These are phyloP conservation scores for Eudasyphora cyanicolor DNA, from an alignment of 2,888 invertebrate genomes.

Conservation along the genomic window DNA sequence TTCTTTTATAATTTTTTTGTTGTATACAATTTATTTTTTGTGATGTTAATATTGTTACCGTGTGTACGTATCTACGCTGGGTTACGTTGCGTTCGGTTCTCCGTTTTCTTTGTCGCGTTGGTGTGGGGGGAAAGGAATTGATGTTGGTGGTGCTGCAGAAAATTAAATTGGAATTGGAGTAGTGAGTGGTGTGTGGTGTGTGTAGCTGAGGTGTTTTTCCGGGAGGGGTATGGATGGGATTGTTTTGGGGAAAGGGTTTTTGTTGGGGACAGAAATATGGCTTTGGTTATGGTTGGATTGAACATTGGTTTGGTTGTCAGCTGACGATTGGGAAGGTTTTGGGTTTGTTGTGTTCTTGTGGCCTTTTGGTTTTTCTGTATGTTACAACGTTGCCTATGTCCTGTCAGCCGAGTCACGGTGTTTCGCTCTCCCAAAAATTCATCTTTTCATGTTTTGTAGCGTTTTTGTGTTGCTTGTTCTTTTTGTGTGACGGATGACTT, in stretches of 20 bases:
- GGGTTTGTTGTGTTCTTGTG: too few species aligned
- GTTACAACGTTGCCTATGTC: conserved; percentile 19
- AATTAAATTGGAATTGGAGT: conserved; percentile 55
- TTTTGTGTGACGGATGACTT: neutral
- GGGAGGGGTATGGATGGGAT: neutral
- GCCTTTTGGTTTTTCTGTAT: neutral
- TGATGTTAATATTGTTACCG: conserved; percentile 10
- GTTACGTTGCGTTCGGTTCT: neutral
- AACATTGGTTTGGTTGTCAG: conserved; percentile 40
- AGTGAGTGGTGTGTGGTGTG: conserved; percentile 27
- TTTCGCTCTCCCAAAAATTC: neutral
- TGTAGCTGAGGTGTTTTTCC: conserved; percentile 28
- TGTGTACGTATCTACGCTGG: too few species aligned
- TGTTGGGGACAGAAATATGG: neutral
- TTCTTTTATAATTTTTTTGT: neutral
- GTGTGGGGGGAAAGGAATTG: conserved; percentile 8
- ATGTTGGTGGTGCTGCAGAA: conserved; percentile 25
- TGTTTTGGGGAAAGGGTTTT: neutral
- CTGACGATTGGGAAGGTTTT: conserved; percentile 14
- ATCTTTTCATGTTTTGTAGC: conserved; percentile 17
- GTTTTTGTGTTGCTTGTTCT: neutral
- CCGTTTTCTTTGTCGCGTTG: neutral
- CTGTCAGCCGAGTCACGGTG: too few species aligned
- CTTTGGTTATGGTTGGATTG: neutral
- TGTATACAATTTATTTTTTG: too few species aligned